Conservation (phyloP, 1,140 invertebrate species). For the Drosophila cardini region DNA sequence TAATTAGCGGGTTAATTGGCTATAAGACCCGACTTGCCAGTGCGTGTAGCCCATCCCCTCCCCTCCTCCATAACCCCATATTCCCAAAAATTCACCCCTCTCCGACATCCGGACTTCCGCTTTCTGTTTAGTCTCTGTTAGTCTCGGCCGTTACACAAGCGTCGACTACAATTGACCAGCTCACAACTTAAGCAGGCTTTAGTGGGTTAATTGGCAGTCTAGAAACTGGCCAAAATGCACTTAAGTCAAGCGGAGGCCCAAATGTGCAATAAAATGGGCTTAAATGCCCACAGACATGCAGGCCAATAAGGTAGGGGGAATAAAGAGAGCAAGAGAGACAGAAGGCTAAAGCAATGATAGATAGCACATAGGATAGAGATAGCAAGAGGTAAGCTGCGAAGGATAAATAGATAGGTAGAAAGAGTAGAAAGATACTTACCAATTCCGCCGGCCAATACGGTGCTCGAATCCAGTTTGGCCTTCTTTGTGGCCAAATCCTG, state of each 20-base stretch:
- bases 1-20: slow-evolving; percentile 82
- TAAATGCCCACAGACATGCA: slow-evolving; percentile 18
- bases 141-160: slow-evolving; percentile 2
- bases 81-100: too few relatives aligned
- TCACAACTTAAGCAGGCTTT: slow-evolving; percentile 52
- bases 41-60: slow-evolving; percentile 6
- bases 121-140: neutral
- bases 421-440: slow-evolving; percentile 74
- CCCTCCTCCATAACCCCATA: neutral
- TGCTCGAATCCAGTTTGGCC: slow-evolving; percentile 87
- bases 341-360: slow-evolving; percentile 2
- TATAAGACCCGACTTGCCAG: slow-evolving; percentile 54
- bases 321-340: slow-evolving; percentile 1
- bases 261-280: slow-evolving; percentile 51
- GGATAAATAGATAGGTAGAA: slow-evolving; percentile 17
- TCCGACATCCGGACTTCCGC: too few relatives aligned
- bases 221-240: slow-evolving; percentile 54
- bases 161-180: slow-evolving; percentile 1
- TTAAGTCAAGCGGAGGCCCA: slow-evolving; percentile 58
- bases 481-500: slow-evolving; percentile 95
- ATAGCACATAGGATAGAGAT: neutral
- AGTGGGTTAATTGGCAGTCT: slow-evolving; percentile 60
- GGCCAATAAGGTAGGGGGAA: neutral
- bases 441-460: slow-evolving; percentile 83
- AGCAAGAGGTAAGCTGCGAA: slow-evolving; percentile 4